Evolutionary conservation across 1,140 invertebrate genomes (phyloP), one percentile per base, ranked within the genome.

Genomic region (Melipona quadrifasciata): DNA sequence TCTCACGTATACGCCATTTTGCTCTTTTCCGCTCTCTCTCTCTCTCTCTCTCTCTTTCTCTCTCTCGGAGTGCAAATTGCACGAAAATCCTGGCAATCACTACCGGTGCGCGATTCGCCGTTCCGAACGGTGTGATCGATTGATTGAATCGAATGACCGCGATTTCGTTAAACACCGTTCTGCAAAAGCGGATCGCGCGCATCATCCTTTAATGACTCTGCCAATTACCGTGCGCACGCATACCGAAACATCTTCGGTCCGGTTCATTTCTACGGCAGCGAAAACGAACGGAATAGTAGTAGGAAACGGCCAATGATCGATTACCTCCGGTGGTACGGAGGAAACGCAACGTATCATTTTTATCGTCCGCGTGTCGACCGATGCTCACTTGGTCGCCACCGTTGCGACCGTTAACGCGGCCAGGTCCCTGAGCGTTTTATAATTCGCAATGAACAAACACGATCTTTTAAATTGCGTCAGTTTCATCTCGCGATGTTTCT

Each of bases 231-330:
- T 8, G 68, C 14, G 39, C 34, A 57, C 19, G 79, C 34, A 61
- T 58, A 27, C 27, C 34, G 27, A 51, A 64, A 64, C 19, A 11
- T 27, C 31, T 67, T 27, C 27, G 8, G n/a, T 1, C 16, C 34
- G 31, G 34, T 51, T 34, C 39, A 82, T 65, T 74, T 82, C 55
- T 27, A 16, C 34, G n/a, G 19, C 55, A 78, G 75, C 39, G 5
- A 21, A 68, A 67, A 2, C 53, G 34, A 53, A 68, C 73, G 31
- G 39, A 53, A 76, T 67, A 27, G 58, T 57, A 55, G 47, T 53
- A 58, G 61, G 39, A 77, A 75, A 70, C 47, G 83, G 82, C 82
- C 74, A 61, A 89, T 85, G 86, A 87, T 84, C 87, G 78, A 86
- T 82, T 75, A 27, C 47, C 77, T 74, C 71, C 79, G 86, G 86